phyloP scores from a whole-genome alignment of 2,797 vertebrate species.

The Eleutherodactylus coqui region DNA sequence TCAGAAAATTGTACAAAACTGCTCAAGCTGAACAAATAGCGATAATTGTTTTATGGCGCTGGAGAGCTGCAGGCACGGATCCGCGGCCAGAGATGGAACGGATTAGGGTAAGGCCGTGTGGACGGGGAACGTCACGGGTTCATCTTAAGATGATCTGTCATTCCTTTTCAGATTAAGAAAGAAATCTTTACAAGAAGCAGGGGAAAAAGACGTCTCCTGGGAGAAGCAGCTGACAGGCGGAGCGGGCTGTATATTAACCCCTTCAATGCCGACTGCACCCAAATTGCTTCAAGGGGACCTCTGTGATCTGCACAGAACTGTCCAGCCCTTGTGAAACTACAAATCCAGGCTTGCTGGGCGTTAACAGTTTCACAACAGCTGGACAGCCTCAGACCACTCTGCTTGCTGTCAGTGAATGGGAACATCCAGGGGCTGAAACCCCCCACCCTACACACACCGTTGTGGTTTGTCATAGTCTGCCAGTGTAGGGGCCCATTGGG shows the following conservation, averaged over 20 bases:
- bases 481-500: no score
- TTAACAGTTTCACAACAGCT: not conserved
- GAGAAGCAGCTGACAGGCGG: not conserved
- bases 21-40: slow-evolving; percentile 51
- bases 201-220: not conserved
- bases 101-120: slow-evolving; percentile 7
- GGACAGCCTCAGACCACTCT: not conserved
- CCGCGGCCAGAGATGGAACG: slow-evolving; percentile 4
- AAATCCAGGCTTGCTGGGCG: not conserved
- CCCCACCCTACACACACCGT: no score
- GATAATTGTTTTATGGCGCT: slow-evolving; percentile 49
- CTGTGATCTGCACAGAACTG: not conserved
- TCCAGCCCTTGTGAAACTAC: not conserved
- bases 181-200: slow-evolving; percentile 37
- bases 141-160: slow-evolving; percentile 15
- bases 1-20: slow-evolving; percentile 31
- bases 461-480: no score
- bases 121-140: slow-evolving; percentile 18
- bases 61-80: slow-evolving; percentile 29
- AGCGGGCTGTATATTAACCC: not conserved
- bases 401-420: not conserved
- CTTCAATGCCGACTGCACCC: not conserved
- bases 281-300: not conserved
- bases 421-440: not conserved
- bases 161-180: slow-evolving; percentile 46